Percentiles rank a stretch among this genome's conserved stretches.
phyloP scores from a whole-genome alignment of 2,888 invertebrate species.

The Choristoneura rosaceana region DNA sequence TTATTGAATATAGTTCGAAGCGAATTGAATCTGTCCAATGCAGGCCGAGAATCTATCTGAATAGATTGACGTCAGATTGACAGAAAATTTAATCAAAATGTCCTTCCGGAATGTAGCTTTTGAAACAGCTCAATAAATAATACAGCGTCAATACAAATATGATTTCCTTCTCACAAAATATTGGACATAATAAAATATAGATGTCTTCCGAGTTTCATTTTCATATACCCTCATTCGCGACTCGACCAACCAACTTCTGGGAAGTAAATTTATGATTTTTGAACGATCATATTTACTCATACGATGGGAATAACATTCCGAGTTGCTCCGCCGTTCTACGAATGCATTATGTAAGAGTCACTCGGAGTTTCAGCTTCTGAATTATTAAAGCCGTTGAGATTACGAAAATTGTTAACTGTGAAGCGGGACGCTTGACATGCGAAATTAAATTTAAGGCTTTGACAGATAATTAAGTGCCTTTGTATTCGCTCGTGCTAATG shows the following conservation, averaged over 20 bases:
- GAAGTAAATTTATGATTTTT: constrained; percentile 36
- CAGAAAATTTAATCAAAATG: not conserved
- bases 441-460: constrained; percentile 40
- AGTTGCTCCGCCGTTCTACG: constrained; percentile 24
- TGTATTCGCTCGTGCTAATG: constrained; percentile 18
- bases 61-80: not conserved
- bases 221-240: not conserved
- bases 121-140: not conserved
- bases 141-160: constrained; percentile 4
- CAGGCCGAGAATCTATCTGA: not conserved
- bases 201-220: constrained; percentile 10
- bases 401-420: constrained; percentile 42
- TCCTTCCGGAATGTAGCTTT: not conserved
- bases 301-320: constrained; percentile 32
- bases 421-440: constrained; percentile 36
- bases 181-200: constrained; percentile 23
- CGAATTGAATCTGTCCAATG: constrained; percentile 8
- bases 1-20: not conserved
- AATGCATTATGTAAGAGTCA: constrained; percentile 47
- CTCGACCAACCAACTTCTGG: constrained; percentile 5
- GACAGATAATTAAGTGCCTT: constrained; percentile 36
- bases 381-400: constrained; percentile 47
- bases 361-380: constrained; percentile 43
- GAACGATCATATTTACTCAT: constrained; percentile 34
- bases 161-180: constrained; percentile 7